Percentiles rank a stretch among this genome's conserved stretches.
These are phyloP conservation scores for Stichodactyla mertensii DNA, from an alignment of 64 coral and sea anemone species.

Conservation along the genomic window DNA sequence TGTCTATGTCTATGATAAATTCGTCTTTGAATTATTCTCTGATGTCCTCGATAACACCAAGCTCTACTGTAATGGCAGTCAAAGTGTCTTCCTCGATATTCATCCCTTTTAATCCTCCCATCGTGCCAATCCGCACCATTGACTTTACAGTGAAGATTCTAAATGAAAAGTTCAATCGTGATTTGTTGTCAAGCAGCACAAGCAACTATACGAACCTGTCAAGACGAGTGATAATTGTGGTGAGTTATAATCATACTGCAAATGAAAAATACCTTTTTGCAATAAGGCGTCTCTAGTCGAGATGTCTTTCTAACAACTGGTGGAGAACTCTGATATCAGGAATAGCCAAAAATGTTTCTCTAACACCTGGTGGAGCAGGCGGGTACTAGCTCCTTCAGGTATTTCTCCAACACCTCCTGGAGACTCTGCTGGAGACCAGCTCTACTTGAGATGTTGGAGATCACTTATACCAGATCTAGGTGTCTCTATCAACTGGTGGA, in stretches of 20 bases:
- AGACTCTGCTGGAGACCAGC: no score
- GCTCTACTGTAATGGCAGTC: not conserved
- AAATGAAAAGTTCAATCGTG: not conserved
- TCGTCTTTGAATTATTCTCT: not conserved
- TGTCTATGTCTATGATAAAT: not conserved
- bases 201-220: not conserved
- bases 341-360: no score
- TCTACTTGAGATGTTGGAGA: no score
- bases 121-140: not conserved
- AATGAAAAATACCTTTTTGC: not conserved
- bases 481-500: no score
- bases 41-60: not conserved
- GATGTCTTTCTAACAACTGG: no score
- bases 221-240: not conserved
- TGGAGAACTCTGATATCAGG: no score
- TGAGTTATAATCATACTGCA: not conserved
- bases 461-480: no score
- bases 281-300: no score
- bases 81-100: not conserved
- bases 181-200: not conserved
- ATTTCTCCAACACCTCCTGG: no score
- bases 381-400: no score
- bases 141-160: not conserved
- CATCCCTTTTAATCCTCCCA: not conserved
- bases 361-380: no score